Conservation (phyloP, 2,797 vertebrate species). For the Coracias cyanogaster region DNA sequence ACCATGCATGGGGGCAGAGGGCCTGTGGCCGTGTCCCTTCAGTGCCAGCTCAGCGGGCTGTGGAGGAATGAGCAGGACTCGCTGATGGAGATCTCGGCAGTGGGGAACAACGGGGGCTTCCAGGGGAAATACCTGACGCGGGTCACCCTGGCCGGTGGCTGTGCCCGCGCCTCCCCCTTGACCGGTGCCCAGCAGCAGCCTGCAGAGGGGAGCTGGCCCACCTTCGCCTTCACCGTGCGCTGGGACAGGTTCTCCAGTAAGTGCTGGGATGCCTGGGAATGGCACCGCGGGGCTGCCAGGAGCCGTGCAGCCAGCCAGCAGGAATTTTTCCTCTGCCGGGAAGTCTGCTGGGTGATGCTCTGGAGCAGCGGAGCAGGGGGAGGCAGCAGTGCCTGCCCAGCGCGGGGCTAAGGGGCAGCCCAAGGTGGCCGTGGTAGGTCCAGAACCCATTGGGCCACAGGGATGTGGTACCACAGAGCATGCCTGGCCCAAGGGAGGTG, state of each 20-base stretch:
- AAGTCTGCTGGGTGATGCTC: not conserved
- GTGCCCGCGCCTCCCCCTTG: not conserved
- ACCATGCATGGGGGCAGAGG: accelerated
- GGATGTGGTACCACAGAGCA: accelerated
- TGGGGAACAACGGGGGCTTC: not conserved
- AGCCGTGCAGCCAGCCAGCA: accelerated
- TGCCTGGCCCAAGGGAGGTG: accelerated
- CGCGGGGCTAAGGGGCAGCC: not conserved
- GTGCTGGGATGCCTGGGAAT: not conserved
- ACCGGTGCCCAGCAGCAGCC: slow-evolving; percentile 18
- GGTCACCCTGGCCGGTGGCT: not conserved
- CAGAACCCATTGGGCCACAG: accelerated
- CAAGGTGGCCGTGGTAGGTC: accelerated
- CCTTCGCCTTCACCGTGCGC: not conserved
- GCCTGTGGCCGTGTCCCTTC: not conserved
- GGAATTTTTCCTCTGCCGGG: not conserved
- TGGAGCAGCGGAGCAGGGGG: not conserved
- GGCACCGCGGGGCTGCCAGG: accelerated
- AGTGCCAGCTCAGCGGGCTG: slow-evolving; percentile 40
- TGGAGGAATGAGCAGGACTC: slow-evolving; percentile 54
- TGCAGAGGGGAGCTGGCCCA: not conserved
- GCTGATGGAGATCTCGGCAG: not conserved
- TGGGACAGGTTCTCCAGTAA: slow-evolving; percentile 65
- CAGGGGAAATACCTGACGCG: slow-evolving; percentile 29
- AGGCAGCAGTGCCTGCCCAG: not conserved